Conservation (phyloP, 2,797 vertebrate genomes). For the Lithobates sylvaticus region DNA sequence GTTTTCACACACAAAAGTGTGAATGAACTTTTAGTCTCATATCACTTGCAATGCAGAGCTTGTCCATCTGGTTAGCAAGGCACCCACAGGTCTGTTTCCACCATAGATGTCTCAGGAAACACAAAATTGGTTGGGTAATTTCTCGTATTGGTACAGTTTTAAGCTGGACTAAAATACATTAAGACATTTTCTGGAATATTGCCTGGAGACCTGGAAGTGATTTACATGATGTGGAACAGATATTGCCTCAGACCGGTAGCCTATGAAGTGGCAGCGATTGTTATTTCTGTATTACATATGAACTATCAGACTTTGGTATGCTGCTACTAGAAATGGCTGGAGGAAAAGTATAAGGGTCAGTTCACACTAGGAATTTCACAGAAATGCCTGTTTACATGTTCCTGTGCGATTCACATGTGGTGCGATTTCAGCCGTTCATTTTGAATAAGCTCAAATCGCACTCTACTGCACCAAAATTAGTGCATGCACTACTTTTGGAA, state of each 20-base stretch:
- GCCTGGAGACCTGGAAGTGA: not conserved
- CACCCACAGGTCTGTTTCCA: not conserved
- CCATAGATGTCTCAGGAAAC: not conserved
- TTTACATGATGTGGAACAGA: not conserved
- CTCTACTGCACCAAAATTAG: too few species aligned
- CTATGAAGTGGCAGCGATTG: not conserved
- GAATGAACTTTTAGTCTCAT: not conserved
- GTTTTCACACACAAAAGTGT: not conserved
- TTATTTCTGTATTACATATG: not conserved
- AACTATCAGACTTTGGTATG: not conserved
- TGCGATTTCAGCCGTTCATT: too few species aligned
- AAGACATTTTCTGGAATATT: not conserved
- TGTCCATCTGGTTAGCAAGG: not conserved
- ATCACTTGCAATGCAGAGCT: not conserved
- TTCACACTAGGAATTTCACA: too few species aligned
- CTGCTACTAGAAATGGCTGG: not conserved
- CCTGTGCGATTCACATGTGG: too few species aligned
- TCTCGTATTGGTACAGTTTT: not conserved
- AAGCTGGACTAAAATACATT: not conserved
- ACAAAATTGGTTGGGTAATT: not conserved
- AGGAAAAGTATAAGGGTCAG: too few species aligned
- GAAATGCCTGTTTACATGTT: too few species aligned
- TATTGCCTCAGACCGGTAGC: not conserved
- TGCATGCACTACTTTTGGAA: too few species aligned
- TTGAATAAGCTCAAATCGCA: too few species aligned